Base-by-base conservation (phyloP, 2,888 invertebrate species). In the Ophion costatus region DNA sequence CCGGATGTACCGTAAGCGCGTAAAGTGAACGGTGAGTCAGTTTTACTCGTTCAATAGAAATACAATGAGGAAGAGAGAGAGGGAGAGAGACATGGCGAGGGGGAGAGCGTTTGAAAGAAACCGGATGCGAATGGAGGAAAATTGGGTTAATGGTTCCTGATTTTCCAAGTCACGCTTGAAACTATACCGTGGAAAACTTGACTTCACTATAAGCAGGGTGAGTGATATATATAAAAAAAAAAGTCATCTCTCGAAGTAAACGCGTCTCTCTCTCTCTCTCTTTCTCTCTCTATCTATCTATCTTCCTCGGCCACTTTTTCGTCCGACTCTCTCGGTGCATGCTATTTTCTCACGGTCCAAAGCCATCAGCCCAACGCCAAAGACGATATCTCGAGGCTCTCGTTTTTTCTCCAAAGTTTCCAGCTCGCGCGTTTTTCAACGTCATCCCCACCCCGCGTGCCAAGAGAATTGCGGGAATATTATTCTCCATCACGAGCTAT, bases 141-240 rank as follows among this genome's bases (percentile, higher is more conserved):
- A 84, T 84, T 84, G 81, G 81, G 81, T 84, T 75, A 81, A 84
- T 81, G 63, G 78, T 78, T 78, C 78, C 77, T 61, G 74, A 69
- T 84, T 81, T 84, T 84, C 69, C 84, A 61, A 78, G 80, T 84
- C 80, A 81, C 77, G 84, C 73, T 81, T 64, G 67, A 56, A 51
- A 33, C 80, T 69, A 20, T 51, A 20, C 17, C n/a, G 63, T 20
- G 29, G 51, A 70, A 59, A 69, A 77, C 24, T 24, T 45, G 59
- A 29, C 45, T 78, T 17, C 59, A 45, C 29, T 51, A 11, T 29
- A 29, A 59, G 14, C 45, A 29, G 20, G 11, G 14, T 9, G 22
- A 63, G 42, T 20, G 45, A 29, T 38, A 10, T 45, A n/a, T 0
- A 29, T 42, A 38, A 9, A 59, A 59, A 38, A 42, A 57, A 9